These are phyloP conservation scores for Oryzias melastigma DNA, from an alignment of 2,113 vertebrate genomes.

Conservation along the genomic window DNA sequence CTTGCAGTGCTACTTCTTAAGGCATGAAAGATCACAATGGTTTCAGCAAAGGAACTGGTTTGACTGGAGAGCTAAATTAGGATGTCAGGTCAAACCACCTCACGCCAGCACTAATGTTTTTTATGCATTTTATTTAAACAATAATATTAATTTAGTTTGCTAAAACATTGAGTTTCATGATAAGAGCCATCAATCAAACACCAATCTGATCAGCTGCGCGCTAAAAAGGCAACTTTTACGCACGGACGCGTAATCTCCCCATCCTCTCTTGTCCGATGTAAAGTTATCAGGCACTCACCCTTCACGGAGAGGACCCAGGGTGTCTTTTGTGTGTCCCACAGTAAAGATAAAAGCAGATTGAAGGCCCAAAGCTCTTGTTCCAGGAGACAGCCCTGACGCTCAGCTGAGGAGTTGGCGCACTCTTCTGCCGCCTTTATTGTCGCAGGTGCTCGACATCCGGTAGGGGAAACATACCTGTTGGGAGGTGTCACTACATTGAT, in stretches of 20 bases:
- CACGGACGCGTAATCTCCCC: background rate
- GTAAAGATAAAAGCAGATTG: background rate
- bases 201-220: background rate
- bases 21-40: too few species aligned
- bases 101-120: background rate
- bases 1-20: too few species aligned
- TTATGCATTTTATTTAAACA: background rate
- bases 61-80: slow-evolving; percentile 24
- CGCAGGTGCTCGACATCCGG: slow-evolving; percentile 55
- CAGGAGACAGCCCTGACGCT: background rate
- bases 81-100: background rate
- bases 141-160: too few species aligned
- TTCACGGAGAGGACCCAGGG: slow-evolving; percentile 41
- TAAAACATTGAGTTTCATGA: background rate
- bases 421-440: slow-evolving; percentile 20
- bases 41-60: slow-evolving; percentile 54
- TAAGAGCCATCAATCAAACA: background rate
- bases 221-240: background rate
- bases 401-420: background rate
- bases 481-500: slow-evolving; percentile 47
- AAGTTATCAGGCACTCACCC: slow-evolving; percentile 37
- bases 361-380: background rate
- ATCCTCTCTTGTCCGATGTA: background rate
- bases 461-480: slow-evolving; percentile 30
- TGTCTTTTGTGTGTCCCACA: background rate